Evolutionary conservation across 53 echinoderm and acorn worm genomes (phyloP), one percentile per base, ranked within the genome.

Genomic region (Henricia sp.): DNA sequence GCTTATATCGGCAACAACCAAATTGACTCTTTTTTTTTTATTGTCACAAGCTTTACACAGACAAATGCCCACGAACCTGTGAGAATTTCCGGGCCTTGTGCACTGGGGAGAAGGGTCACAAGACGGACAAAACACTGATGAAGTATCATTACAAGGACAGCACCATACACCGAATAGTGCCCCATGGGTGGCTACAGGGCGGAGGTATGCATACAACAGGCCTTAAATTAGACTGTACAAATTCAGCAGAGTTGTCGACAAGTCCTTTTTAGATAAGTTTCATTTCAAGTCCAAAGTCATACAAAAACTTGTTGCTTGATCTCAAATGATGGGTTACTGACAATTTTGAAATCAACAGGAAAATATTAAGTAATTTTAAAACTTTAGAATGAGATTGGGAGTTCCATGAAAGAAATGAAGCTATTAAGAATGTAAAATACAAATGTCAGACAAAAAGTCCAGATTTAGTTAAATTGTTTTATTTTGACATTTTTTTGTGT

Each of bases 41-140:
- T 42, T 52, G 42, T 20, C 20, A 78, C 4, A 60, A 96, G 96
- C 84, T 96, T 16, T 96, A 76, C 73, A 91, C 87, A 34, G 91
- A 96, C 53, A 90, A 83, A 56, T 96, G 96, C 67, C 96, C 96
- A 4, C 89, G 88, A 66, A 94, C 96, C 14, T 94, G 91, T 64
- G 96, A 96, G 88, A 96, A 96, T 54, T 96, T 96, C 78, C 52
- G 82, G 59, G 90, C 91, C 6, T 77, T 96, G n/a, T 96, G 93
- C 57, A 96, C 96, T 2, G 93, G 96, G 3, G 96, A 96, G 75
- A 91, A 85, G 36, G 96, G 96, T 23, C 70, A 77, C 16, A 89
- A 91, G 65, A 89, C 90, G 32, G 93, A 89, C 20, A 90, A 92
- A 20, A 67, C 83, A 1, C 94, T 96, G 50, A 89, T 94, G 87